Conservation (phyloP, 2,113 vertebrate genomes). For the Pyrgilauda ruficollis region DNA sequence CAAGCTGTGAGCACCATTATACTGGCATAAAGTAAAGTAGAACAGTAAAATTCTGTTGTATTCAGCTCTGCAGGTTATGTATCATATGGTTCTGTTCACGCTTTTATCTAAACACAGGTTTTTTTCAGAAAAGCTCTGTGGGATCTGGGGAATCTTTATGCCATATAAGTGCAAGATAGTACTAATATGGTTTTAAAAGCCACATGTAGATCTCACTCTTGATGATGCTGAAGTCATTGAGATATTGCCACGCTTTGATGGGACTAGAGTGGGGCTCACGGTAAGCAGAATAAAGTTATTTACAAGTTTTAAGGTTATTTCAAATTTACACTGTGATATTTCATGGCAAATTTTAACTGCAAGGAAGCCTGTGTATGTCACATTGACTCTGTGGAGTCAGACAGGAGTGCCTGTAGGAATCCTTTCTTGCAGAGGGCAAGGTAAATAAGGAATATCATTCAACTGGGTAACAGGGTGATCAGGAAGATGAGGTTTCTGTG, state of each 20-base stretch:
- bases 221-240: not conserved
- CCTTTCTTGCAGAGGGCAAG: not conserved
- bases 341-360: not conserved
- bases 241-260: not conserved
- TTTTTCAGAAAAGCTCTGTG: not conserved
- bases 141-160: not conserved
- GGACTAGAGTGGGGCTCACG: not conserved
- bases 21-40: not conserved
- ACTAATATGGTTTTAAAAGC: not conserved
- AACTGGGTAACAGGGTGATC: rapidly evolving
- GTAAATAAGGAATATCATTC: not conserved
- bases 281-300: not conserved
- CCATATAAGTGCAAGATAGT: not conserved
- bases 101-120: not conserved
- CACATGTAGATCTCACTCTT: not conserved
- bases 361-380: not conserved
- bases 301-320: not conserved
- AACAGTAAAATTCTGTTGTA: not conserved
- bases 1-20: not conserved
- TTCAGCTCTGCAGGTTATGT: not conserved
- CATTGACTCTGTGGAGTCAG: not conserved
- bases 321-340: not conserved
- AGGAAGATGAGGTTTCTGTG: not conserved
- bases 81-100: not conserved
- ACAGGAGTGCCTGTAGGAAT: not conserved